phyloP scores from a whole-genome alignment of 2,888 invertebrate species.

The Octodonta nipae region DNA sequence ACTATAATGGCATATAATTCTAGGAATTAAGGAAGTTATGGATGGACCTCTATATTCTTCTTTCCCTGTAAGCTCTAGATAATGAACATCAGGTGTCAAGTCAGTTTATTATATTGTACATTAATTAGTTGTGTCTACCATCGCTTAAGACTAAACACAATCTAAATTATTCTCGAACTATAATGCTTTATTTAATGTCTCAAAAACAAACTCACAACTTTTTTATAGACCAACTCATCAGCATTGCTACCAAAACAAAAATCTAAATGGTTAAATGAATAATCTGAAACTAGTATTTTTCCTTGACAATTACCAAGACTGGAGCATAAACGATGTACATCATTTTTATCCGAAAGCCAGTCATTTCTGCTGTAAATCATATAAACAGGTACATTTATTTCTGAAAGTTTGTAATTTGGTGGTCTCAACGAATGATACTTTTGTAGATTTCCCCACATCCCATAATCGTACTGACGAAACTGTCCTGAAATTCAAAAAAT shows the following conservation, averaged over 20 bases:
- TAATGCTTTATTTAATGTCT: conserved; percentile 1
- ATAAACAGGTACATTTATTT: conserved; percentile 34
- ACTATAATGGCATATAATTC: too few species aligned
- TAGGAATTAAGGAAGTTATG: too few species aligned
- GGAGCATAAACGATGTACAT: conserved; percentile 23
- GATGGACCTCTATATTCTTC: too few species aligned
- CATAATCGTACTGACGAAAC: conserved; percentile 44
- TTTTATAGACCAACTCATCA: conserved; percentile 21
- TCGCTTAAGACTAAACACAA: too few species aligned
- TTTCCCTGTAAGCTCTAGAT: too few species aligned
- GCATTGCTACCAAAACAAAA: conserved; percentile 26
- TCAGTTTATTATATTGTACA: too few species aligned
- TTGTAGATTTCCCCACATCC: conserved; percentile 23
- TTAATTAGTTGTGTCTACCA: too few species aligned
- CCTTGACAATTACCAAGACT: conserved; percentile 22
- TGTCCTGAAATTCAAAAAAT: conserved; percentile 9
- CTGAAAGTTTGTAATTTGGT: conserved; percentile 34
- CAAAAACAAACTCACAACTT: conserved; percentile 18
- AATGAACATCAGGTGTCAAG: too few species aligned
- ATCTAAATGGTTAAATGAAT: conserved; percentile 27
- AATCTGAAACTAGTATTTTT: conserved; percentile 20
- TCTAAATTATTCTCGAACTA: background rate
- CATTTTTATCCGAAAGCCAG: conserved; percentile 34
- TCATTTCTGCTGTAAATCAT: conserved; percentile 40
- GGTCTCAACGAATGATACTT: conserved; percentile 29